phyloP scores from a whole-genome alignment of 2,113 vertebrate species.

The Chloroceryle aenea region DNA sequence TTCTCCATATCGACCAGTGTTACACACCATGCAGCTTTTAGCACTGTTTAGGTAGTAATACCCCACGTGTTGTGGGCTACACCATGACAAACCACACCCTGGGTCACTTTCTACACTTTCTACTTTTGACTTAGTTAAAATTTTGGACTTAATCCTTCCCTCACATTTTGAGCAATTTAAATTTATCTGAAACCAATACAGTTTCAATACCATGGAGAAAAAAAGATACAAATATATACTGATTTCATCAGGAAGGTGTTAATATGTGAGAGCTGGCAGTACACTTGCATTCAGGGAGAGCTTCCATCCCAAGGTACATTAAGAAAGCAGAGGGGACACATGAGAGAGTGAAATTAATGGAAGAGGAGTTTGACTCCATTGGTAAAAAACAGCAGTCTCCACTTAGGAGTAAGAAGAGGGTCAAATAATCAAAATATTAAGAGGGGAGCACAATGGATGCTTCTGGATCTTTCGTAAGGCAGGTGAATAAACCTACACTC shows the following conservation, averaged over 20 bases:
- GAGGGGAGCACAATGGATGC: background rate
- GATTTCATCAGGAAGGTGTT: background rate
- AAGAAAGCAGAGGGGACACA: background rate
- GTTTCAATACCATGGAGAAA: background rate
- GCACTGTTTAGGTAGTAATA: background rate
- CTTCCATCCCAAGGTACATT: background rate
- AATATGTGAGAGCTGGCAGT: background rate
- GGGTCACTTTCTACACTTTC: background rate
- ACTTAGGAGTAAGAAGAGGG: background rate
- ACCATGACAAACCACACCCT: background rate
- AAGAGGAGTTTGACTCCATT: background rate
- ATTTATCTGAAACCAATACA: background rate
- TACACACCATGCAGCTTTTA: background rate
- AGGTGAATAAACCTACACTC: background rate
- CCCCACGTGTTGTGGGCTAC: background rate
- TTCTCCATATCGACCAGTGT: background rate
- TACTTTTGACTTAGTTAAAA: background rate
- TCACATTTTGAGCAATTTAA: background rate
- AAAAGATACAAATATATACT: fast-evolving
- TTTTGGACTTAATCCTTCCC: background rate
- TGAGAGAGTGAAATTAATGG: background rate
- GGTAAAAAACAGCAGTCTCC: background rate
- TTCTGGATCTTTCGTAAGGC: background rate
- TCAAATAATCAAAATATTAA: background rate
- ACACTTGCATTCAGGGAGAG: background rate